A percentile compares a stretch with the other conserved stretches of the same genome.
phyloP scores from a whole-genome alignment of 2,797 vertebrate genomes.

The Perdix hodgsoniae region DNA sequence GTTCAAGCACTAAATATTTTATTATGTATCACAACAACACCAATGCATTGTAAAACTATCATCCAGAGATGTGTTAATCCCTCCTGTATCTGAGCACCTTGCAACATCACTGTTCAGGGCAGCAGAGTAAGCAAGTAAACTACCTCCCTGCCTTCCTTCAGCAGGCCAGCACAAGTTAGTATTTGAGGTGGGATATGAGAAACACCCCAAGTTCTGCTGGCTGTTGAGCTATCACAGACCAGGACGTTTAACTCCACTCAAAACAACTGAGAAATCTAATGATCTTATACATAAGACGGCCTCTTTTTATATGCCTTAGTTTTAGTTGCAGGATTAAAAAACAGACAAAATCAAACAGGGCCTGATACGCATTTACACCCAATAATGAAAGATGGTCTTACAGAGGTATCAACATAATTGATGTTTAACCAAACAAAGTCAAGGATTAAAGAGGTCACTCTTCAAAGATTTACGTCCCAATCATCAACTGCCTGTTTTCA shows the following conservation, averaged over 20 bases:
- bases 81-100: slow-evolving; percentile 2
- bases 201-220: not conserved
- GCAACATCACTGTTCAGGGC: not conserved
- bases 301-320: not conserved
- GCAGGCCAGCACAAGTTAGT: not conserved
- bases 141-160: not conserved
- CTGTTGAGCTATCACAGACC: not conserved
- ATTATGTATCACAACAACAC: slow-evolving; percentile 44
- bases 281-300: not conserved
- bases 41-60: not conserved
- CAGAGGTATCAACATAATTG: not conserved
- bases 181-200: not conserved
- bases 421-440: not conserved
- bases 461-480: not conserved
- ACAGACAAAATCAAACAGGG: not conserved
- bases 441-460: not conserved
- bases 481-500: not conserved
- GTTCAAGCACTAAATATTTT: slow-evolving; percentile 47
- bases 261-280: not conserved
- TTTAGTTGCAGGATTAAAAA: not conserved
- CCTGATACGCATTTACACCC: not conserved
- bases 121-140: not conserved
- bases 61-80: not conserved
- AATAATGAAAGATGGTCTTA: not conserved
- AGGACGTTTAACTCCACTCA: not conserved